These are phyloP conservation scores for Temnothorax nylanderi DNA, from an alignment of 1,140 invertebrate species.

Conservation along the genomic window DNA sequence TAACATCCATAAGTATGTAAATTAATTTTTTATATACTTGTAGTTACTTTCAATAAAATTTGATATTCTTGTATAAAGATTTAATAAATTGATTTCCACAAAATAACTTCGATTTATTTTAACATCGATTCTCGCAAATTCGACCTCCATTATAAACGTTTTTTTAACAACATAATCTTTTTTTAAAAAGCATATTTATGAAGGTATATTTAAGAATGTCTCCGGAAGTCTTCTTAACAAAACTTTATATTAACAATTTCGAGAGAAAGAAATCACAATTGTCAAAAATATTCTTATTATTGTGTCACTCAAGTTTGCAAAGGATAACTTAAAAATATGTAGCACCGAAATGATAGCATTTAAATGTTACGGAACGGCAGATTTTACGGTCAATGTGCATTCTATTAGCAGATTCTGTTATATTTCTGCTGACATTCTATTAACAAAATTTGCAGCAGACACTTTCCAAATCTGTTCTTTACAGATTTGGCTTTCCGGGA, in stretches of 20 bases:
- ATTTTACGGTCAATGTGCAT: too few relatives aligned
- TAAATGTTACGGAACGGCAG: too few relatives aligned
- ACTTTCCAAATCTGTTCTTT: too few relatives aligned
- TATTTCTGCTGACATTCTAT: too few relatives aligned
- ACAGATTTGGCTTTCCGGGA: too few relatives aligned
- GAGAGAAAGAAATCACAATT: not conserved
- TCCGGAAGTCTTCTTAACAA: not conserved
- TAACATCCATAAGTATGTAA: slow-evolving; percentile 66
- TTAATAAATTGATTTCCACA: slow-evolving; percentile 69
- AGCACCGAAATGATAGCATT: not conserved
- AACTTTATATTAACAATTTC: not conserved
- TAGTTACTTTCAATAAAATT: slow-evolving; percentile 53
- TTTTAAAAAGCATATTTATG: not conserved
- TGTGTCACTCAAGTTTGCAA: not conserved
- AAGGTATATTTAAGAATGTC: not conserved
- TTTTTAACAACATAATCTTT: not conserved
- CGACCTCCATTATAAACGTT: not conserved
- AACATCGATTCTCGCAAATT: not conserved
- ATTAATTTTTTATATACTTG: slow-evolving; percentile 71
- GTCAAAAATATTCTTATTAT: not conserved
- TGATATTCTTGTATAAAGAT: slow-evolving; percentile 68
- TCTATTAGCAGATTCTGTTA: too few relatives aligned
- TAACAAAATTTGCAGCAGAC: too few relatives aligned
- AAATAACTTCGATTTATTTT: not conserved
- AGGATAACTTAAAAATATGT: not conserved